Evolutionary conservation across 2,797 vertebrate species (phyloP), one percentile per base, ranked within the genome.

Genomic region (Tapirus indicus): DNA sequence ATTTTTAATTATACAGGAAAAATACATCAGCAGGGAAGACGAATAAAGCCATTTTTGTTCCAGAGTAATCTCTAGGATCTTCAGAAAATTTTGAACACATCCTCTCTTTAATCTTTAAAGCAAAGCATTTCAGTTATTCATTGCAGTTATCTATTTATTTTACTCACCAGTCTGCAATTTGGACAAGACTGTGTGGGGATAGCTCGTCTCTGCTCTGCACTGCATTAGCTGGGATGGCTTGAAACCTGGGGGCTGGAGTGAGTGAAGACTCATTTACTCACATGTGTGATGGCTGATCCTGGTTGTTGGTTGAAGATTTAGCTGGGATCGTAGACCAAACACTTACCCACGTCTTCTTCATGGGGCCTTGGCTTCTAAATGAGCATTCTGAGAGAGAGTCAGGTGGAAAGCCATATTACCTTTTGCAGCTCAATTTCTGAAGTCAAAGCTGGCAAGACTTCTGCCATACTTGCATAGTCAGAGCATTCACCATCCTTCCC

Each of bases 101-200:
- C 20, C 32, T 90, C n/a, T 52, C 32, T 96, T 95, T 87, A 87
- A 92, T 88, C 16, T 74, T 90, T 96, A 77, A 80, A 64, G 27
- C 23, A 97, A 0, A 94, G 20, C 72, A 0, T 64, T 82, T 27
- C 35, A 83, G 62, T 29, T 90, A 54, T 44, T 4, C 64, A 14
- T 68, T 35, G 18, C 7, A 38, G 20, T 91, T 78, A 35, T 79
- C 35, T 52, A 3, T 60, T 58, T 92, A 74, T 74, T 58, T 78
- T 77, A 60, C 49, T 69, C 23, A 77, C 9, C 72, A 35, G 38
- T 71, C 12, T 12, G 5, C 32, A 88, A 52, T 77, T 80, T 92
- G 41, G 7, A 49, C 7, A 82, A 58, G 35, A 47, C 14, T 49
- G 21, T 58, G 0, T 62, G 6, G 0, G 14, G 29, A 52, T 21